Percentiles rank a stretch among this genome's conserved stretches.
These are phyloP conservation scores for Drosophila incognita DNA, from an alignment of 2,888 invertebrate species.

Conservation along the genomic window DNA sequence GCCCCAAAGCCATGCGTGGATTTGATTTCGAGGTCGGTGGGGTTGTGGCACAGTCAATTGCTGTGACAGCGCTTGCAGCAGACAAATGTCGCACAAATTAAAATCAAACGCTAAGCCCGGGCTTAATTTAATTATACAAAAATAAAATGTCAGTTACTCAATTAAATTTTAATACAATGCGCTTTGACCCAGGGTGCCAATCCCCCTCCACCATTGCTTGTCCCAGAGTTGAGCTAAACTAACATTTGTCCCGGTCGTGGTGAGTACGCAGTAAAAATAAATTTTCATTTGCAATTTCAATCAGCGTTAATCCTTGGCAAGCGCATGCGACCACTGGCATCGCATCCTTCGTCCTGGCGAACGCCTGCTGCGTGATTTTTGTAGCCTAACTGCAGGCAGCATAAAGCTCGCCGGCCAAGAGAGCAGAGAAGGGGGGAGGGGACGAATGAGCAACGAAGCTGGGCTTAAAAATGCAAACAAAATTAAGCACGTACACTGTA, in stretches of 20 bases:
- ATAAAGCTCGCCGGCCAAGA: not conserved
- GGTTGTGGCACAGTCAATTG: constrained; percentile 33
- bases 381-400: constrained; percentile 77
- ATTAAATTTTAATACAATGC: constrained; percentile 83
- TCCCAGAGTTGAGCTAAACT: constrained; percentile 66
- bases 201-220: constrained; percentile 6
- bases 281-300: constrained; percentile 85
- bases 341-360: constrained; percentile 28
- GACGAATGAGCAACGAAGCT: constrained; percentile 42
- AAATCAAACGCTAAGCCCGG: constrained; percentile 84
- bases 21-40: constrained; percentile 1
- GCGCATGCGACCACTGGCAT: constrained; percentile 72
- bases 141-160: constrained; percentile 85
- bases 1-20: not conserved
- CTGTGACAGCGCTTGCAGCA: constrained; percentile 56
- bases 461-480: constrained; percentile 81
- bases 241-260: constrained; percentile 55
- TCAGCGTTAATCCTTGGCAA: constrained; percentile 84
- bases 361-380: constrained; percentile 75
- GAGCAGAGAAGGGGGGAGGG: not conserved
- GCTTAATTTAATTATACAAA: constrained; percentile 84
- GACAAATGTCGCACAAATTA: constrained; percentile 82
- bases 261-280: constrained; percentile 80
- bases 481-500: constrained; percentile 77
- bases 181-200: constrained; percentile 38